Base-by-base conservation (phyloP, 1,140 invertebrate genomes). In the Drosophila triauraria region DNA sequence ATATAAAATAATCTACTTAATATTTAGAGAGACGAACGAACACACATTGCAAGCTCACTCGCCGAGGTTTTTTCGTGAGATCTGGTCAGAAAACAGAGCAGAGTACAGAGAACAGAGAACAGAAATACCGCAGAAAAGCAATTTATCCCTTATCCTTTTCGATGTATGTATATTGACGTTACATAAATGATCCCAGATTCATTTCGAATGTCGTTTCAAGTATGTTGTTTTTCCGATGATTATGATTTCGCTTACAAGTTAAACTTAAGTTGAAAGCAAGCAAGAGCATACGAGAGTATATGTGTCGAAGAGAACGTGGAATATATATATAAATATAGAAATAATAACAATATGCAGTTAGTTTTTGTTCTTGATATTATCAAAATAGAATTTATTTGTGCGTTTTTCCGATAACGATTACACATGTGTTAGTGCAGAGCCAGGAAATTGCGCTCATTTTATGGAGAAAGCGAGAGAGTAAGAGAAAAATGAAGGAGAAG, bases 161-260 rank as follows among this genome's bases (percentile, higher is more conserved):
- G 68, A 51, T 74, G 68, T 74, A 74, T 74, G 70, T 74, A 72
- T 72, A 72, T 72, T 72, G 53, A 59, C 46, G 67, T 72, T 72
- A 72, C 67, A 59, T 72, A 72, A 71, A 46, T 42, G 44, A 50
- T 42, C 38, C 60, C 58, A 54, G 47, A 71, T 46, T 44, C 72
- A 64, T 78, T 80, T 84, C 57, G 72, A 80, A 87, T 88, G 75
- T 78, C 69, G 81, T 76, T 72, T 85, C 64, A 54, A 79, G 71
- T 78, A 64, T 87, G 75, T 79, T 80, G 76, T 67, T 80, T 77
- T 76, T 70, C 51, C 40, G 40, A 60, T 61, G 60, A 59, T 75
- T 72, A 62, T 78, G 58, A 57, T 79, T 85, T 86, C 74, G 85
- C 82, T 63, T 75, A 59, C 70, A 88, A 87, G 77, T 88, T 84